Percentiles rank a stretch among this genome's conserved stretches.
These are phyloP conservation scores for Cassiopea xamachana DNA, from an alignment of 30 jellyfish, hydroid and myxozoan species.

Conservation along the genomic window DNA sequence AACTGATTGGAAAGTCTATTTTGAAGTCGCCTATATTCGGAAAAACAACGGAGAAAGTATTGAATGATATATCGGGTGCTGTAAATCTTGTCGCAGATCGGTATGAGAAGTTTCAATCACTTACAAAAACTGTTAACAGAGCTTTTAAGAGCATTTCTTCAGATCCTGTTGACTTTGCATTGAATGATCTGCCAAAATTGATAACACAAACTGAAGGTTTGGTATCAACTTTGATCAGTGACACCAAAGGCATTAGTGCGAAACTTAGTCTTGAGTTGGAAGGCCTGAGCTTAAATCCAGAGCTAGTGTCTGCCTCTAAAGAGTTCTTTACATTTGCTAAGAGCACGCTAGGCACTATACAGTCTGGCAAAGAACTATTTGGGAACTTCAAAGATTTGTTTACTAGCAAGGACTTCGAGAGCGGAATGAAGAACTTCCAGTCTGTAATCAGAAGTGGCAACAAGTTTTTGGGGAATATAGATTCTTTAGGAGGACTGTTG, in stretches of 20 bases:
- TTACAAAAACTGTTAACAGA: slow-evolving; percentile 77
- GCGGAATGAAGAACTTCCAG: slow-evolving; percentile 85
- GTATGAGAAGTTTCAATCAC: slow-evolving; percentile 78
- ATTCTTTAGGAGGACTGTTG: slow-evolving; percentile 69
- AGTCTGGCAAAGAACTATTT: slow-evolving; percentile 76
- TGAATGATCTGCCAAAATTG: slow-evolving; percentile 87
- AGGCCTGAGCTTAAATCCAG: slow-evolving; percentile 68
- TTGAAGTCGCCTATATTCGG: slow-evolving; percentile 79
- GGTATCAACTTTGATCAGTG: slow-evolving; percentile 55
- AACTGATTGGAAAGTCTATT: slow-evolving; percentile 80
- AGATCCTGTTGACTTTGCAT: slow-evolving; percentile 90
- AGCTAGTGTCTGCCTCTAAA: slow-evolving; percentile 85
- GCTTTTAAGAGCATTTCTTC: slow-evolving; percentile 83
- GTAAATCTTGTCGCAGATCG: slow-evolving; percentile 84
- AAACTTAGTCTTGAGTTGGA: slow-evolving; percentile 78
- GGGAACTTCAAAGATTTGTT: slow-evolving; percentile 71
- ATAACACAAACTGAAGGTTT: slow-evolving; percentile 71
- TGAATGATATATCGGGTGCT: slow-evolving; percentile 77
- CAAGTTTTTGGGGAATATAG: slow-evolving; percentile 77
- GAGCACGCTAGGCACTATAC: slow-evolving; percentile 81
- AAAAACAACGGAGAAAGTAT: slow-evolving; percentile 61
- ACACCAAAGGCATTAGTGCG: slow-evolving; percentile 75
- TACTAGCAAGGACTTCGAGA: slow-evolving; percentile 78
- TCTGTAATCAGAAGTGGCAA: slow-evolving; percentile 68
- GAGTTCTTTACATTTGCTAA: slow-evolving; percentile 81